Evolutionary conservation across 2,113 vertebrate species (phyloP), one percentile per base, ranked within the genome.

Genomic region (Ancistrus triradiatus): DNA sequence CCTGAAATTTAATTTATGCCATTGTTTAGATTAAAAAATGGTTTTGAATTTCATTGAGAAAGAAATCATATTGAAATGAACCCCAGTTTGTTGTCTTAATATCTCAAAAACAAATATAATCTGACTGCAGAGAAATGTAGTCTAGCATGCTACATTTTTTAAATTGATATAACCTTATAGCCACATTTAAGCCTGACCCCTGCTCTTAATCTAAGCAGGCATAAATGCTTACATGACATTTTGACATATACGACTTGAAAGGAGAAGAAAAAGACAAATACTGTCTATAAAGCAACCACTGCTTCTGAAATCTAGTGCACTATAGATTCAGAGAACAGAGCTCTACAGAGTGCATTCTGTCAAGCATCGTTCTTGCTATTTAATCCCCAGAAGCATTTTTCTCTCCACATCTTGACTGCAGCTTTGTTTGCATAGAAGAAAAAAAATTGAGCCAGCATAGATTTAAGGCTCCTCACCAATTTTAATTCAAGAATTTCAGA

Each of bases 331-430:
- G 37, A 11, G 18, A 64, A 42, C 22, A 67, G 53, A 52, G 27
- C 40, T 52, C 19, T n/a, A 17, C 22, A 13, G 27, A 33, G 40
- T 18, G 35, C 24, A 2, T 58, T 53, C 40, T 48, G 31, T 65
- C 49, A 56, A 40, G 37, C 49, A 60, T 66, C 49, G 19, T 44
- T 65, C 22, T 47, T 37, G 40, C 49, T 35, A 21, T 56, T 57
- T 28, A 33, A 42, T 28, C 17, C 22, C n/a, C 38, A 42, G 38
- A 37, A 61, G 57, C 14, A 25, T 59, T 59, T 66, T 10, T 31
- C 50, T 50, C 31, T 52, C 4, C 56, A 40, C 6, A 42, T 42
- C n/a, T 4, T 11, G 15, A 52, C 50, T 48, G 49, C n/a, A 50
- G 24, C 56, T 60, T 40, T 49, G 17, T 25, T 42, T 13, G 17